Conservation (phyloP, 2,113 vertebrate genomes). For the Hippocampus guttulatus region DNA sequence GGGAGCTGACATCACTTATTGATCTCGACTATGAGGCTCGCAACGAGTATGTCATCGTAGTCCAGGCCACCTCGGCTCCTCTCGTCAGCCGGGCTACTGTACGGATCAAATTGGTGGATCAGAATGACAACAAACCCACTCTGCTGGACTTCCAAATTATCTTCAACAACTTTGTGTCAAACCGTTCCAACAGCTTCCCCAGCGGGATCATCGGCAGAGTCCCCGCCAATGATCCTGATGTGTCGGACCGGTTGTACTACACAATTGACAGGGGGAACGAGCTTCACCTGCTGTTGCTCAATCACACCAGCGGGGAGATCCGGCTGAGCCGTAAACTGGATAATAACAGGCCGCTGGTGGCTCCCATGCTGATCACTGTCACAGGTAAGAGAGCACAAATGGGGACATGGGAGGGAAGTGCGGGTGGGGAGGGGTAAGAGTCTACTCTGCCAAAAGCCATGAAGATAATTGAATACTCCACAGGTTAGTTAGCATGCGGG, state of each 20-base stretch:
- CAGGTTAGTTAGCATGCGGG: slow-evolving; percentile 14
- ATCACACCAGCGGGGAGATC: slow-evolving; percentile 93
- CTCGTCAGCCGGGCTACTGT: slow-evolving; percentile 93
- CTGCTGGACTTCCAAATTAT: slow-evolving; percentile 96
- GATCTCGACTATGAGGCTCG: slow-evolving; percentile 93
- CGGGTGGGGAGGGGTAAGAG: slow-evolving; percentile 16
- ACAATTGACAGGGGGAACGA: slow-evolving; percentile 94
- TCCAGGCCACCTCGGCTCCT: slow-evolving; percentile 95
- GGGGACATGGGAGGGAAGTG: slow-evolving; percentile 15
- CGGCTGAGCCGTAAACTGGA: slow-evolving; percentile 93
- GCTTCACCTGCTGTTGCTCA: slow-evolving; percentile 90
- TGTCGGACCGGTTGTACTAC: slow-evolving; percentile 90
- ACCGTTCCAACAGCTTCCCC: slow-evolving; percentile 94
- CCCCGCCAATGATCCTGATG: slow-evolving; percentile 92
- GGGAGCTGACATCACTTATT: slow-evolving; percentile 93
- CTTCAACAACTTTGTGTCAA: slow-evolving; percentile 98
- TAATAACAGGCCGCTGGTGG: slow-evolving; percentile 95
- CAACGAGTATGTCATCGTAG: slow-evolving; percentile 91
- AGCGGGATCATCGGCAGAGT: slow-evolving; percentile 89
- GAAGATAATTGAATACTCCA: slow-evolving; percentile 30
- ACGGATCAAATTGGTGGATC: slow-evolving; percentile 86
- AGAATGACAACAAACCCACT: slow-evolving; percentile 93
- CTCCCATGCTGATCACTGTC: slow-evolving; percentile 94
- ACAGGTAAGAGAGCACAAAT: slow-evolving; percentile 80
- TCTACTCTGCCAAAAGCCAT: slow-evolving; percentile 36